These are phyloP conservation scores for Serrognathus titanus DNA, from an alignment of 2,888 invertebrate genomes.

Conservation along the genomic window DNA sequence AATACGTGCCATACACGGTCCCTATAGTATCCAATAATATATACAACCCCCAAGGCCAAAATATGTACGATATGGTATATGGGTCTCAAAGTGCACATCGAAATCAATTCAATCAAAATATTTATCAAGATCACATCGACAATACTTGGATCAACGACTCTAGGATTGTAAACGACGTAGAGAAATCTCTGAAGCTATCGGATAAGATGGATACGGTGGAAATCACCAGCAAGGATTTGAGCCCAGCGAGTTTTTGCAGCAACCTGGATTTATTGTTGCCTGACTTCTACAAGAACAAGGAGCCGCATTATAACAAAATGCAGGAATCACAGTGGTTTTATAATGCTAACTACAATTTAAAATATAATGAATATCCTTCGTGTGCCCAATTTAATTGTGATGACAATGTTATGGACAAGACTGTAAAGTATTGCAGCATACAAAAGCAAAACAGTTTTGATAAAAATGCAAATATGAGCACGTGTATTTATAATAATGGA, in stretches of 20 bases:
- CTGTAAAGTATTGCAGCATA: conserved; percentile 35
- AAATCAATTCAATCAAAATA: conserved; percentile 20
- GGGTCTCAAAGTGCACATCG: conserved; percentile 22
- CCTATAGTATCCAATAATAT: not conserved
- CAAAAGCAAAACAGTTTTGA: conserved; percentile 24
- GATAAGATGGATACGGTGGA: conserved; percentile 42
- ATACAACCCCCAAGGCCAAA: not conserved
- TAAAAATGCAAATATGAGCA: conserved; percentile 7
- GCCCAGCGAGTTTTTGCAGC: conserved; percentile 41
- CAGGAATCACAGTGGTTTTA: conserved; percentile 32
- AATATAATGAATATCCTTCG: conserved; percentile 37
- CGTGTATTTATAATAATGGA: conserved; percentile 2
- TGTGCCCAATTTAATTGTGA: conserved; percentile 36
- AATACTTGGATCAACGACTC: conserved; percentile 28
- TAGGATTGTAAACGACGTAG: conserved; percentile 26
- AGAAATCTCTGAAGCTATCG: conserved; percentile 28
- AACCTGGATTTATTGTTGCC: conserved; percentile 35
- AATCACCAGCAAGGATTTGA: conserved; percentile 41
- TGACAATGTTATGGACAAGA: conserved; percentile 23
- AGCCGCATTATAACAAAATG: conserved; percentile 5
- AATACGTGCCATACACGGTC: not conserved
- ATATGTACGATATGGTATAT: conserved; percentile 22
- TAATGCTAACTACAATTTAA: conserved; percentile 32
- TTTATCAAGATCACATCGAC: conserved; percentile 22
- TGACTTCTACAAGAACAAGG: conserved; percentile 34